Evolutionary conservation across 92 coral and sea anemone genomes (phyloP).

Genomic region (Hydrozoanthus gracilis): DNA sequence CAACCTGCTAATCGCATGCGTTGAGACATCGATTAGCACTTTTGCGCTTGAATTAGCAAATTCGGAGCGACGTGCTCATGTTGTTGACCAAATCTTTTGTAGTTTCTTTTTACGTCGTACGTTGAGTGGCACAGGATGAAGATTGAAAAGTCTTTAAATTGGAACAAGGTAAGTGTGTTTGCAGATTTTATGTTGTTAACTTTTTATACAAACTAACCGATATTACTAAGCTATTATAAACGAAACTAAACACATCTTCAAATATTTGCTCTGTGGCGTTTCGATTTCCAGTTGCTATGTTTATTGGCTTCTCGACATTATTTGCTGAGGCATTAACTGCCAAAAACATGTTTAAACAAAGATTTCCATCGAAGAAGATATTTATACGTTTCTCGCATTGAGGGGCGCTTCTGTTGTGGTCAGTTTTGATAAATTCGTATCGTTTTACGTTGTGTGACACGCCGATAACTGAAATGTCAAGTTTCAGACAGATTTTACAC

Average conservation of each 20-base stretch:
- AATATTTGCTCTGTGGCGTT: conserved; percentile 8
- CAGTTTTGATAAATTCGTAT: conserved; percentile 4
- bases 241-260: background rate
- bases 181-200: background rate
- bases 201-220: too few species aligned
- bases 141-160: background rate
- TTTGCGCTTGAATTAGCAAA: background rate
- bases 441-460: background rate
- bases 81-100: background rate
- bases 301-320: background rate
- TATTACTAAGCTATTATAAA: background rate
- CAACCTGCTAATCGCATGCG: conserved; percentile 6
- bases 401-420: background rate
- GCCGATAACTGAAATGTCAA: conserved; percentile 6
- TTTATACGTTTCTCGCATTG: background rate
- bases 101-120: background rate
- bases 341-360: background rate
- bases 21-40: conserved; percentile 6
- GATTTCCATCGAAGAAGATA: background rate
- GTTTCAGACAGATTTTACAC: background rate
- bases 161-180: background rate
- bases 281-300: background rate
- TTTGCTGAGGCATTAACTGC: conserved; percentile 4
- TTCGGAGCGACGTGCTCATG: background rate
- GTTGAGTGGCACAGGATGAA: background rate